Evolutionary conservation across 2,888 invertebrate species (phyloP), one percentile per base, ranked within the genome.

Genomic region (Philaethria dido): DNA sequence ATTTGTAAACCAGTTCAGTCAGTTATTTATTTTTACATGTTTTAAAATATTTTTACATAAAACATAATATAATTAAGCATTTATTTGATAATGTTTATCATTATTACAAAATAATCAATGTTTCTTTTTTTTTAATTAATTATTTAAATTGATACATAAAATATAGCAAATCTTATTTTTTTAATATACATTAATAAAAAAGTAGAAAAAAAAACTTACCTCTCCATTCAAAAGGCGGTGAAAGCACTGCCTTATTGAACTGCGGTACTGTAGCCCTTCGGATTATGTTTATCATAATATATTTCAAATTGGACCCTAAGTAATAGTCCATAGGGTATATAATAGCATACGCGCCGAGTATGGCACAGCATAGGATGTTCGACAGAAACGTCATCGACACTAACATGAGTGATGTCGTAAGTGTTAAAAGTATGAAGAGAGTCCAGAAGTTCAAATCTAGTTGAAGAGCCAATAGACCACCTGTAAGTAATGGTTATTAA

Each of bases 261-360:
- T 91, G 85, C 0, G 87, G 78, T 11, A 95, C 93, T 0, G 93
- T 93, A 0, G 94, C 93, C 71, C 96, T 93, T 71, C 96, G 87
- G n/a, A 95, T 80, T 0, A 93, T 89, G 77, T 96, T 96, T 20
- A 96, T 88, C 1, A 96, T 74, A 42, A 96, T 95, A 78, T 95
- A 96, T 75, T 95, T 95, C 73, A 96, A 83, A 83, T 94, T 94
- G 36, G 95, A 93, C 25, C 95, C 95, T 69, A 94, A 72, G 75
- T 94, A 95, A 77, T 94, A 94, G 84, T 96, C 96, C 13, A 96
- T 79, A 45, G 95, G 92, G 70, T 94, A 84, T 52, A 95, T 86
- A 13, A 94, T 80, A 29, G 94, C 91, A 80, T 94, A 96, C 11
- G 95, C 91, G 55, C 96, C 96, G 36, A 96, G 82, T 14, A 96